Evolutionary conservation across 1,140 invertebrate species (phyloP).

Genomic region (Maniola jurtina): DNA sequence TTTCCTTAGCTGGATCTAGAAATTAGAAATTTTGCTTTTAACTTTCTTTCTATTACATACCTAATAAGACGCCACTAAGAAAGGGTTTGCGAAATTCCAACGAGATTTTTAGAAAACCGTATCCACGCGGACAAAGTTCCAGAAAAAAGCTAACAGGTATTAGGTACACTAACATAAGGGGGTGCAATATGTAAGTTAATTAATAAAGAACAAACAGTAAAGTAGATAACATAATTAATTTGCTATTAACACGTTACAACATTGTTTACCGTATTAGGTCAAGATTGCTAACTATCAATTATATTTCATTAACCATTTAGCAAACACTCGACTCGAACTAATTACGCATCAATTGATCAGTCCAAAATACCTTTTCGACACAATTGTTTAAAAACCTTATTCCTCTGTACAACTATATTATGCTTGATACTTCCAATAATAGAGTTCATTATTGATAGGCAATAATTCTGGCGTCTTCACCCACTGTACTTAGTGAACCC

Average conservation of each 20-base stretch:
- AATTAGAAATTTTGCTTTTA: no score
- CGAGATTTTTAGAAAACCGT: no score
- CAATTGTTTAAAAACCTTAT: constrained; percentile 13
- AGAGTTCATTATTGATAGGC: constrained; percentile 6
- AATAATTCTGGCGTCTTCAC: constrained; percentile 7
- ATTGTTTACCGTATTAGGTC: constrained; percentile 11
- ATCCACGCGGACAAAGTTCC: no score
- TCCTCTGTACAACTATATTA: constrained; percentile 6
- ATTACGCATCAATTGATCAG: constrained; percentile 23
- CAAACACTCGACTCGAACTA: constrained; percentile 23
- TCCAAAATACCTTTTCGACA: constrained; percentile 11
- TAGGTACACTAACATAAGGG: no score
- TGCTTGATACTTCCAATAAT: neutral
- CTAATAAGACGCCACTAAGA: no score
- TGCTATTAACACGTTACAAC: neutral
- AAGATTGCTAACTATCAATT: constrained; percentile 22
- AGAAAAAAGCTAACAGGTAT: no score
- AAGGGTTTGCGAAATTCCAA: no score
- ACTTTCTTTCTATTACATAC: no score
- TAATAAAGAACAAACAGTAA: no score
- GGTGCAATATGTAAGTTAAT: no score
- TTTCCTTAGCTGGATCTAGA: no score
- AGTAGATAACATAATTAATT: neutral
- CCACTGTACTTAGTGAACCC: constrained; percentile 36
- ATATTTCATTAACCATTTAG: constrained; percentile 13